Base-by-base conservation (phyloP, 2,797 vertebrate species). In the Streptopelia turtur region DNA sequence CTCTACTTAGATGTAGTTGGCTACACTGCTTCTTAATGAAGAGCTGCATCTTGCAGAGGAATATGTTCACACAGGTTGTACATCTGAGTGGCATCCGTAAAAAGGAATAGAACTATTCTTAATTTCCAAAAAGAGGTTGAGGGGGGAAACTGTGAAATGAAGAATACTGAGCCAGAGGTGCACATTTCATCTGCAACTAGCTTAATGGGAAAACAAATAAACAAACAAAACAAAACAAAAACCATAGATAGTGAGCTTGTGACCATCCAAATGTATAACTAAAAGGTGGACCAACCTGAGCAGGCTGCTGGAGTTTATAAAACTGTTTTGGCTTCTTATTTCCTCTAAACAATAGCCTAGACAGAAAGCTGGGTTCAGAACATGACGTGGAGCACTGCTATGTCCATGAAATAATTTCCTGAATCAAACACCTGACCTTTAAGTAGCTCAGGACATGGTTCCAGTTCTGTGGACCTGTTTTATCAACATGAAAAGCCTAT, bases 301-400 rank as follows among this genome's bases (percentile, higher is more conserved):
- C 33, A 79, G 81, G 45, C 16, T 89, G 21, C 11, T 83, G 25
- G 52, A 64, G 60, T 84, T 94, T 86, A 74, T 69, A 33, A 82
- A 91, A 89, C 30, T 33, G 8, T 47, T 25, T 72, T 83, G 28
- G 14, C 56, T 87, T 81, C 24, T 50, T 78, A 69, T 72, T 75
- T 94, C 72, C 35, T 81, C 61, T 81, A 65, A 93, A 78, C 39
- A 81, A 65, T 78, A 91, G 41, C 45, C 47, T 92, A 79, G 89
- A 86, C 39, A 55, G 71, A 79, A 82, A 87, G 35, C n/a, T 74
- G 21, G 76, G 49, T 52, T 84, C 31, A 41, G 61, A 70, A 65
- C 45, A 76, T 84, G 63, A 49, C 4, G 2, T 10, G 53, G 28
- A 80, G n/a, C 31, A 52, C 47, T 72, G 11, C 57, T 93, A 43